Evolutionary conservation across 2,888 invertebrate species (phyloP).

Genomic region (Cecidostiba fungosa): DNA sequence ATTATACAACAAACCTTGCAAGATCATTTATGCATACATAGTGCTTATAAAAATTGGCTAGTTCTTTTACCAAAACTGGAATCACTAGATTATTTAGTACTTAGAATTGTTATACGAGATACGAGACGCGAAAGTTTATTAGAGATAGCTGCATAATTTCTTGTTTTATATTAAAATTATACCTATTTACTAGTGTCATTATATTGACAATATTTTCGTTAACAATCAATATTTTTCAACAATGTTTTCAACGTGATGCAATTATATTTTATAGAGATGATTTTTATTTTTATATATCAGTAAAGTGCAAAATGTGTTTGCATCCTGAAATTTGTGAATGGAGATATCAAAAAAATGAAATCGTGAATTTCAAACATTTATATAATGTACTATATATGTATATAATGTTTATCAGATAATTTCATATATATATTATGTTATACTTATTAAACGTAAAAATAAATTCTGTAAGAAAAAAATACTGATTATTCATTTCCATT

Average conservation of each 20-base stretch:
- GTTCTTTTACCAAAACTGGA: conserved; percentile 29
- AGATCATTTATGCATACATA: conserved; percentile 26
- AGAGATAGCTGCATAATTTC: conserved; percentile 31
- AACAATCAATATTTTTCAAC: conserved; percentile 59
- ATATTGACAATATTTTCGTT: conserved; percentile 62
- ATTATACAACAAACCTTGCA: conserved; percentile 31
- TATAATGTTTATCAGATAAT: conserved; percentile 63
- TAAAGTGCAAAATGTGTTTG: conserved; percentile 57
- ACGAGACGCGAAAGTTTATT: conserved; percentile 24
- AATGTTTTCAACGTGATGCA: conserved; percentile 61
- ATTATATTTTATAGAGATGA: conserved; percentile 65
- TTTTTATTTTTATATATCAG: conserved; percentile 65
- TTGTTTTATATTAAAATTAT: conserved; percentile 61
- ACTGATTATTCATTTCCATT: not conserved
- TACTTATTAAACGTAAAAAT: conserved; percentile 54
- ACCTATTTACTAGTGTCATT: conserved; percentile 51
- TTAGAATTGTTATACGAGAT: conserved; percentile 38
- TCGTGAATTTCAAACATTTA: conserved; percentile 60
- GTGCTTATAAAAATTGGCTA: conserved; percentile 18
- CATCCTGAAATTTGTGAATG: conserved; percentile 60
- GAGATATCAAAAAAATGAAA: conserved; percentile 51
- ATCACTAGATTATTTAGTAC: conserved; percentile 31
- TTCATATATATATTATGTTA: conserved; percentile 63
- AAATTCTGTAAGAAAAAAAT: conserved; percentile 58
- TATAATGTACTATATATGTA: conserved; percentile 64